Evolutionary conservation across 2,888 invertebrate species (phyloP).

Genomic region (Diarsia dahlii): DNA sequence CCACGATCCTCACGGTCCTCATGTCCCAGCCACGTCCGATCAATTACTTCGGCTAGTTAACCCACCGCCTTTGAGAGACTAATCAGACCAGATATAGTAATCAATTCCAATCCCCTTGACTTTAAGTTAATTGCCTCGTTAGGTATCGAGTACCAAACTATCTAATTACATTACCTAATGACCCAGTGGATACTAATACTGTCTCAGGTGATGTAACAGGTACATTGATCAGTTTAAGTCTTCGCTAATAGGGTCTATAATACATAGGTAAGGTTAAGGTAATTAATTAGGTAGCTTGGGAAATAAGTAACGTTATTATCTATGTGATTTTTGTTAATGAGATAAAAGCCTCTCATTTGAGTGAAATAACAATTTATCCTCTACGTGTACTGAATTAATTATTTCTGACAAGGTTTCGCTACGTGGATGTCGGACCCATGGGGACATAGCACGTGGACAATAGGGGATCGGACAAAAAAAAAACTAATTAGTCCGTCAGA

Average conservation of each 20-base stretch:
- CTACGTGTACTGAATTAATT: conserved; percentile 2
- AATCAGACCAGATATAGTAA: neutral
- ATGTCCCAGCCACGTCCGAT: neutral
- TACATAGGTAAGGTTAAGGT: neutral
- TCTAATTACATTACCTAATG: conserved; percentile 17
- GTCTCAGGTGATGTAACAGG: conserved; percentile 4
- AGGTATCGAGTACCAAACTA: neutral
- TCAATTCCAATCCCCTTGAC: neutral
- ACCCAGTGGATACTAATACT: neutral
- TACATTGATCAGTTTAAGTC: neutral
- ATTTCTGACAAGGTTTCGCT: neutral
- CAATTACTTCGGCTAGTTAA: neutral
- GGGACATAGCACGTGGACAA: neutral
- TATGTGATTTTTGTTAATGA: conserved; percentile 4
- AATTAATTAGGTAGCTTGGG: neutral
- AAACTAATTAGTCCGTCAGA: no score
- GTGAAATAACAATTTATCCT: neutral
- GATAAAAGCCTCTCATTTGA: neutral
- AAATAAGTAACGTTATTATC: neutral
- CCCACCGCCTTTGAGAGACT: neutral
- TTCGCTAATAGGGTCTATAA: neutral
- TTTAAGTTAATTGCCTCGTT: conserved; percentile 1
- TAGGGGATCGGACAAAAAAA: no score
- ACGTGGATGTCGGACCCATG: neutral
- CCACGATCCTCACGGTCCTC: no score